A percentile compares a stretch with the other conserved stretches of the same genome.
Conservation (phyloP, 2,888 invertebrate genomes). For the Zhuqinia jingwanae region DNA sequence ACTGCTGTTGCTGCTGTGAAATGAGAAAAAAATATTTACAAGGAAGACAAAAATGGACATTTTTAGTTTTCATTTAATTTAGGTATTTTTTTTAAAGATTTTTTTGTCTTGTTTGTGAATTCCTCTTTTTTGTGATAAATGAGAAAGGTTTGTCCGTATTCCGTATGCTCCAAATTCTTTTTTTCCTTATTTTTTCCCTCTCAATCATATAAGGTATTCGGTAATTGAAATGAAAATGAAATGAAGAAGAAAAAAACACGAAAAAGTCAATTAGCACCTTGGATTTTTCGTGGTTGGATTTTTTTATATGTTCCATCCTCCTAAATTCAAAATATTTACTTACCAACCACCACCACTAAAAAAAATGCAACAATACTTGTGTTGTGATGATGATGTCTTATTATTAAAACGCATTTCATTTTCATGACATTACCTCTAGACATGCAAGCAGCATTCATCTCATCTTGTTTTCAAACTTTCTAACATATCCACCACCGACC, state of each 20-base stretch:
- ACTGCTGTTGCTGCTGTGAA: constrained; percentile 11
- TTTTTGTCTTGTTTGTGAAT: neutral
- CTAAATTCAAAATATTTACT: neutral
- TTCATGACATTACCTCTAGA: constrained; percentile 47
- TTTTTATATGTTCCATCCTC: neutral
- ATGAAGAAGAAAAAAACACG: neutral
- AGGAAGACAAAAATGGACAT: neutral
- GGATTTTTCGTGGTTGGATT: neutral
- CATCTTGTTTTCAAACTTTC: neutral
- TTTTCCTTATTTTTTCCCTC: constrained; percentile 1
- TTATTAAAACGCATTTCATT: constrained; percentile 33
- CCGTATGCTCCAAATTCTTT: constrained; percentile 11
- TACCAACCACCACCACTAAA: neutral
- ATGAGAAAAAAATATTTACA: neutral
- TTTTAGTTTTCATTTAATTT: constrained; percentile 30
- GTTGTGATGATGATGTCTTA: constrained; percentile 10
- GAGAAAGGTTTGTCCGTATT: neutral
- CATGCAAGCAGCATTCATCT: constrained; percentile 39
- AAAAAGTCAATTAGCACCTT: constrained; percentile 24
- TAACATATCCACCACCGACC: neutral
- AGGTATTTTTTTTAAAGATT: neutral
- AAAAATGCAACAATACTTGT: constrained; percentile 1
- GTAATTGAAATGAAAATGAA: neutral
- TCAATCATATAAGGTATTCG: neutral
- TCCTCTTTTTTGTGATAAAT: neutral